These are phyloP conservation scores for Xanthorhoe spadicearia DNA, from an alignment of 2,888 invertebrate genomes.

Conservation along the genomic window DNA sequence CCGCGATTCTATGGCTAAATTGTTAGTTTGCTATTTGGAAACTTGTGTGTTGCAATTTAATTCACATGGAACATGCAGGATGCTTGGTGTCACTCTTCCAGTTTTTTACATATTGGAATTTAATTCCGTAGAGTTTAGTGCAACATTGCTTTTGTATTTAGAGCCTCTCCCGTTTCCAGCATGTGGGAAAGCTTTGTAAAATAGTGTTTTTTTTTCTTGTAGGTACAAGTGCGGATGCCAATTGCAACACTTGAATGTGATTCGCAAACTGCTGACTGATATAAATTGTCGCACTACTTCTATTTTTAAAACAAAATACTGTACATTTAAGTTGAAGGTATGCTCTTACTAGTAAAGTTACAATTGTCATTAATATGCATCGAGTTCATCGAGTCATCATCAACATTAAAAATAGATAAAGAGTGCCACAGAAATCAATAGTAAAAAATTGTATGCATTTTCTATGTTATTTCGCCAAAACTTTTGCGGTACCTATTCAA, in stretches of 20 bases:
- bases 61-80: conserved; percentile 23
- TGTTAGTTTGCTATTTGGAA: conserved; percentile 32
- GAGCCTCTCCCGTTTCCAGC: neutral
- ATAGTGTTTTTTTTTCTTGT: neutral
- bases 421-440: conserved; percentile 3
- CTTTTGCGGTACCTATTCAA: conserved; percentile 8
- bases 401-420: neutral
- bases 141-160: neutral
- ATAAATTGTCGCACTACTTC: too few species aligned
- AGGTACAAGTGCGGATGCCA: too few species aligned
- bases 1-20: conserved; percentile 32
- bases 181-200: neutral
- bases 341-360: too few species aligned
- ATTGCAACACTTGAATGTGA: too few species aligned
- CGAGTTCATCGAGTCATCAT: too few species aligned
- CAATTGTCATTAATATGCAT: too few species aligned
- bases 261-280: too few species aligned
- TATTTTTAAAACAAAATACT: too few species aligned
- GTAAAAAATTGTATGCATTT: neutral
- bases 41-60: conserved; percentile 30
- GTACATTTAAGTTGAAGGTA: too few species aligned
- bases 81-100: conserved; percentile 9
- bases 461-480: conserved; percentile 8
- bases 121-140: neutral
- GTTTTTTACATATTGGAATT: conserved; percentile 12